Conservation (phyloP, 1,140 invertebrate genomes). For the Tetramorium alpestre region DNA sequence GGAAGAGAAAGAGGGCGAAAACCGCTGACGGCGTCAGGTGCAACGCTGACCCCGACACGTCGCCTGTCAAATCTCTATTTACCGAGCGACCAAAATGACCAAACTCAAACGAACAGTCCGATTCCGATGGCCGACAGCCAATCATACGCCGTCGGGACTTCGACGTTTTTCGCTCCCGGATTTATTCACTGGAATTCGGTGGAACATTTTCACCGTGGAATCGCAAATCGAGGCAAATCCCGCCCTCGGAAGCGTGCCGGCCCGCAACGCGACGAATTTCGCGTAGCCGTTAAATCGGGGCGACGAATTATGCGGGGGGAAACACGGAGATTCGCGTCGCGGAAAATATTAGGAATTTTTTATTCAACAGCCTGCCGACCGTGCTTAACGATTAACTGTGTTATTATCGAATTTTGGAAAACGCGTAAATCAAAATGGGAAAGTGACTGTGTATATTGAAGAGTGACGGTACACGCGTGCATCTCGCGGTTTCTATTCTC, state of each 20-base stretch:
- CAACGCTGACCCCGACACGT: conserved; percentile 77
- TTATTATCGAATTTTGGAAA: conserved; percentile 33
- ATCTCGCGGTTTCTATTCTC: background rate
- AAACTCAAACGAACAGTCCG: conserved; percentile 74
- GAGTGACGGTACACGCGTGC: background rate
- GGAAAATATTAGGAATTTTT: conserved; percentile 58
- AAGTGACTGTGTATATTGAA: background rate
- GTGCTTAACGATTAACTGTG: conserved; percentile 27
- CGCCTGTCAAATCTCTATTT: conserved; percentile 80
- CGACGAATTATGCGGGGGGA: conserved; percentile 26
- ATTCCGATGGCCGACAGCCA: conserved; percentile 65
- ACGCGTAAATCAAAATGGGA: conserved; percentile 28
- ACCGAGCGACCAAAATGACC: conserved; percentile 78
- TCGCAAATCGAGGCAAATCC: conserved; percentile 55
- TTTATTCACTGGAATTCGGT: conserved; percentile 52
- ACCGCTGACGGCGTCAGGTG: conserved; percentile 82
- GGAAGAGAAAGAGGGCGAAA: conserved; percentile 73
- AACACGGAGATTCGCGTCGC: conserved; percentile 44
- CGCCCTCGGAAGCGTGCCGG: conserved; percentile 48
- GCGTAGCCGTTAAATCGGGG: conserved; percentile 33
- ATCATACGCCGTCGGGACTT: conserved; percentile 63
- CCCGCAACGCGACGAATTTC: conserved; percentile 43
- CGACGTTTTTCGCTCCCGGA: conserved; percentile 65
- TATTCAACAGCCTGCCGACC: conserved; percentile 20
- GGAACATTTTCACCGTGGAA: conserved; percentile 47